Evolutionary conservation across 1,140 invertebrate genomes (phyloP), one percentile per base, ranked within the genome.

Genomic region (Brachystomella parvula): DNA sequence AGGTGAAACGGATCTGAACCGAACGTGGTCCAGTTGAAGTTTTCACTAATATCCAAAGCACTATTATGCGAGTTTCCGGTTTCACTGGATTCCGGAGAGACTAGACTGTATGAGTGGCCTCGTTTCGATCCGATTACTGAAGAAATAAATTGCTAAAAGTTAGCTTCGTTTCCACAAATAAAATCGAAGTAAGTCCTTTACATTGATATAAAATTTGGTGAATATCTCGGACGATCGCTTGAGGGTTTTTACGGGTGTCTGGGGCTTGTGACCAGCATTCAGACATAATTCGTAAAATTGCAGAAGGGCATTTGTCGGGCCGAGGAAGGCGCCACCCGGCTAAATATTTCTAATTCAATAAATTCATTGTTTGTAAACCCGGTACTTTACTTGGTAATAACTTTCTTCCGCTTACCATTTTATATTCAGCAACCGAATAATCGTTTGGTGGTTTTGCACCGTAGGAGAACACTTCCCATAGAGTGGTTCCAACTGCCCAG

Each of bases 381-480:
- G n/a, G n/a, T n/a, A 39, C 35, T 39, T 39, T 39, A 39, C 6
- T 39, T 39, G 19, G 19, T 39, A 9, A 9, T 6, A 19, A 39
- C 6, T 39, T 39, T 9, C 19, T 39, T 39, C 19, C 12, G 49
- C 29, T 61, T 61, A 69, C 67, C 0, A 65, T n/a, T 69, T 69
- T 72, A 29, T 69, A 67, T 15, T 28, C 35, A 3, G 63, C 26
- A 12, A 44, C 24, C 0, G 53, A 17, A 30, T 66, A 21, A 19
- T 70, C 71, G 2, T 35, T 39, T 17, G 68, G 69, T 47, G 77
- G 79, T 49, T 71, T 74, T 29, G 66, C 62, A 32, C 89, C 90
- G 74, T 83, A 86, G 0, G 87, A 87, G 80, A 94, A 95, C 68
- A 95, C 89, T 78, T 94, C 87, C 88, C 90, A 94, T 12, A 93